Evolutionary conservation across 2,113 vertebrate species (phyloP), one percentile per base, ranked within the genome.

Genomic region (Oenanthe melanoleuca): DNA sequence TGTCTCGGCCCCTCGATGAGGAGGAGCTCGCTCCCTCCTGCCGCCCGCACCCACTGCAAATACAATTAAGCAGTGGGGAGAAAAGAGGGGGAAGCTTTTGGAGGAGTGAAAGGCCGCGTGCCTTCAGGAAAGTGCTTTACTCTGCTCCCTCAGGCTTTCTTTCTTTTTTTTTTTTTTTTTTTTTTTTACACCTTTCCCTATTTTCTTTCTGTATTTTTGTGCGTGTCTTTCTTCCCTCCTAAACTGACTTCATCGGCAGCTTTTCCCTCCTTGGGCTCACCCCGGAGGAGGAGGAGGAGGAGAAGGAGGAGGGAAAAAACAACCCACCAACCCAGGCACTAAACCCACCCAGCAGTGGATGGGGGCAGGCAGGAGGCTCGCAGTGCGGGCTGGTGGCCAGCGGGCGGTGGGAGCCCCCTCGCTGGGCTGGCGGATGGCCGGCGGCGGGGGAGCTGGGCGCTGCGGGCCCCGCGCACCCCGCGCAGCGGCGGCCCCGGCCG

Each of bases 331-430:
- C 69, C 66, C 66, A 69, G 73, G 8, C 89, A 57, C 81, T 86
- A 69, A 86, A 67, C 89, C 93, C 93, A 89, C 89, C 89, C 93
- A 52, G 86, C 90, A 82, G 90, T 70, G 93, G 60, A 89, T 87
- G 93, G 86, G 93, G 93, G 93, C 50, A 86, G 93, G 93, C 93
- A 74, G 90, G 90, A 79, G 81, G 77, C 71, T 86, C 77, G 81
- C 90, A 73, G 80, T 38, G 89, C 74, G 66, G 81, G 40, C 44
- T 45, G 45, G 69, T 88, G 60, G n/a, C 65, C 77, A 80, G 77
- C 85, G 79, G 42, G 93, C 65, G 74, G 89, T 69, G 66, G 67
- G 34, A 83, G 74, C 87, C 81, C 72, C 61, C 66, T 42, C 16
- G 49, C 56, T 86, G 14, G 80, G 77, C 34, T 24, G 71, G 70